These are phyloP conservation scores for Orussus abietinus DNA, from an alignment of 1,140 invertebrate species.

Conservation along the genomic window DNA sequence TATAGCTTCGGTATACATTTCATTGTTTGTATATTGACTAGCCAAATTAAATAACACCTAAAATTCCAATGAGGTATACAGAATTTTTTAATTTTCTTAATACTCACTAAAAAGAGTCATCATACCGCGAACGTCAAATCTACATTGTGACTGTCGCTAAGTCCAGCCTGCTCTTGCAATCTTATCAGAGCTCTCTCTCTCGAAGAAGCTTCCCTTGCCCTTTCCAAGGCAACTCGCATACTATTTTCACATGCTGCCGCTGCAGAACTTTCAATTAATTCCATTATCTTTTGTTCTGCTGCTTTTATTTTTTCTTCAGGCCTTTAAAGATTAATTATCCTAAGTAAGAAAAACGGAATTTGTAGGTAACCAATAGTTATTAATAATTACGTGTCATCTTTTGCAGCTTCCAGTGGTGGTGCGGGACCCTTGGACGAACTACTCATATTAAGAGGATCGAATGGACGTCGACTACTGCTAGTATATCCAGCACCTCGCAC, in stretches of 20 bases:
- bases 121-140: slow-evolving; percentile 88
- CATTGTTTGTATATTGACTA: slow-evolving; percentile 88
- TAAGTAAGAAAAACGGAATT: too few relatives aligned
- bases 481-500: slow-evolving; percentile 94
- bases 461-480: slow-evolving; percentile 63
- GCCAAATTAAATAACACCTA: slow-evolving; percentile 93
- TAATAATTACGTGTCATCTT: slow-evolving; percentile 68
- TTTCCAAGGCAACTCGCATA: slow-evolving; percentile 71
- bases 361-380: too few relatives aligned
- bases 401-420: slow-evolving; percentile 62
- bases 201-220: slow-evolving; percentile 93
- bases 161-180: slow-evolving; percentile 84
- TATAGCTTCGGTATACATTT: slow-evolving; percentile 92
- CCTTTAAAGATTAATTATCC: slow-evolving; percentile 50
- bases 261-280: slow-evolving; percentile 62
- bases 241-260: slow-evolving; percentile 57
- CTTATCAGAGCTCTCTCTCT: slow-evolving; percentile 87
- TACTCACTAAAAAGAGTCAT: not conserved
- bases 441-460: slow-evolving; percentile 77
- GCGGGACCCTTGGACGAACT: slow-evolving; percentile 47
- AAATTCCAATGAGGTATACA: slow-evolving; percentile 16
- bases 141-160: slow-evolving; percentile 84
- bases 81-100: slow-evolving; percentile 9
- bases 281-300: slow-evolving; percentile 77
- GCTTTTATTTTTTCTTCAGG: slow-evolving; percentile 82